Base-by-base conservation (phyloP, 2,888 invertebrate species). In the Hipparchia semele region DNA sequence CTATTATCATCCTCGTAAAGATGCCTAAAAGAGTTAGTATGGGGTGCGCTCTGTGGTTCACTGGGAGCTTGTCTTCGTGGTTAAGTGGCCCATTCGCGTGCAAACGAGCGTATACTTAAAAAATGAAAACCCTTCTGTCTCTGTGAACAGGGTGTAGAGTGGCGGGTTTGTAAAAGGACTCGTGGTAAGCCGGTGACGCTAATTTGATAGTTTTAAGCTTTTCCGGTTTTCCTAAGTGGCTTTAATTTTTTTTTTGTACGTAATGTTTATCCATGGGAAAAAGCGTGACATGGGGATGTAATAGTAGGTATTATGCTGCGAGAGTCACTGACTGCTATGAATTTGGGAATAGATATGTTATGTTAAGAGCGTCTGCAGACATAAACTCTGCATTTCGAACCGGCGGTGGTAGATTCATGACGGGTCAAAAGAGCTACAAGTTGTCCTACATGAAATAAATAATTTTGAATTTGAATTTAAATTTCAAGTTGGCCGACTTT, bases 1-100 rank as follows among this genome's bases (percentile, higher is more conserved):
- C 91, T 90, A 88, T 92, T 90, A 91, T 89, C 86, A 84, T 83
- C 83, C 83, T 80, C 90, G 88, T 91, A 91, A 89, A 91, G 84
- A 86, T 87, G 84, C 84, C 85, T 89, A 90, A 89, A 87, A 87
- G 85, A 86, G 86, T 87, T 86, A 87, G 86, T 87, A 86, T 83
- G 79, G 83, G 84, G 80, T 86, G 87, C 87, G 87, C 85, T 85
- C 83, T 86, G 80, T 80, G 81, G 82, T 81, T 85, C 83, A 86
- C 82, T 81, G 85, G 84, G 86, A 80, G 84, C 84, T 83, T 86
- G 87, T 88, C 89, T 91, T 84, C 93, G 93, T 92, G 93, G 94
- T 90, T 94, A 94, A 94, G 94, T 94, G 93, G 93, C 89, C 91
- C 89, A 94, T 94, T 94, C 94, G 88, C 94, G 91, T 94, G 94